A percentile compares a stretch with the other conserved stretches of the same genome.
Conservation (phyloP, 1,140 invertebrate species). For the Formica selysi region DNA sequence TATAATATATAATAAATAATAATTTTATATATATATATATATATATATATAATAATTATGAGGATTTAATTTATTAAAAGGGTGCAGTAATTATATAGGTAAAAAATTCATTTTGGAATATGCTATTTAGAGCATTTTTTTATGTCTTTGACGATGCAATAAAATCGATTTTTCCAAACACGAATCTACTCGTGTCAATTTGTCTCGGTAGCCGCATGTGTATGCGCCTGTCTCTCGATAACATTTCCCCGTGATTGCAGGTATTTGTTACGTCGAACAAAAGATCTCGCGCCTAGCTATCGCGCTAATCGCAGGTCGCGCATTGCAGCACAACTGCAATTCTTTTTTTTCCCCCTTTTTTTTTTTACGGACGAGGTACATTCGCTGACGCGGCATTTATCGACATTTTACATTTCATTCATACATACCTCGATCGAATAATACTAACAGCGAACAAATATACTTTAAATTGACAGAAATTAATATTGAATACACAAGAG, state of each 20-base stretch:
- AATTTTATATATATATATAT: no score
- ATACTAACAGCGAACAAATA: background rate
- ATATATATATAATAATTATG: no score
- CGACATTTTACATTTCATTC: background rate
- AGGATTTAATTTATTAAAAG: no score
- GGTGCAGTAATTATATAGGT: no score
- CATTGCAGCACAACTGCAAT: conserved; percentile 25
- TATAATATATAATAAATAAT: no score
- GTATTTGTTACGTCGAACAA: conserved; percentile 38
- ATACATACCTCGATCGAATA: background rate
- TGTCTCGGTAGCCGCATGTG: background rate
- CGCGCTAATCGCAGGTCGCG: conserved; percentile 36
- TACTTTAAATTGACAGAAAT: background rate
- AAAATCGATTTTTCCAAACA: background rate
- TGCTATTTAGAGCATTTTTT: background rate
- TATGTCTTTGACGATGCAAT: background rate
- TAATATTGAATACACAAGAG: background rate
- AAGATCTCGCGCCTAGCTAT: conserved; percentile 49
- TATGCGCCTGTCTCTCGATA: background rate
- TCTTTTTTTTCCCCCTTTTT: background rate
- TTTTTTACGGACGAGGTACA: background rate
- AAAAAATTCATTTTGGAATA: background rate
- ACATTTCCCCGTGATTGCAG: conserved; percentile 24
- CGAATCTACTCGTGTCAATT: background rate
- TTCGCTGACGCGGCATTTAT: background rate